Percentiles rank a stretch among this genome's conserved stretches.
These are phyloP conservation scores for Cervus canadensis DNA, from an alignment of 2,113 vertebrate species.

Conservation along the genomic window DNA sequence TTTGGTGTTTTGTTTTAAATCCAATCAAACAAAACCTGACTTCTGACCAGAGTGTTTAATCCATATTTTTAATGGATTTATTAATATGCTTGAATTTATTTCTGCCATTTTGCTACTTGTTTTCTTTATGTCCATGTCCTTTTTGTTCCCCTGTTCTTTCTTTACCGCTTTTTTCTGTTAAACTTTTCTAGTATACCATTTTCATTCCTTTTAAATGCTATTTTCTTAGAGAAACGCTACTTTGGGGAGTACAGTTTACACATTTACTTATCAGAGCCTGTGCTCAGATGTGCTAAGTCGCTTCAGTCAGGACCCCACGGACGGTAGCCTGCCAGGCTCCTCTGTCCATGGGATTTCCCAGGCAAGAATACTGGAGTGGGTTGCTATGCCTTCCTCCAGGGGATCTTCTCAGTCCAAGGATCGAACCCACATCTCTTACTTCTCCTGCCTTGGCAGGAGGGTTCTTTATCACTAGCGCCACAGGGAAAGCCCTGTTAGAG, in stretches of 20 bases:
- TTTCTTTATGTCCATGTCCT: neutral
- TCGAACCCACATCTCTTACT: too few species aligned
- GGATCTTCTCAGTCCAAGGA: too few species aligned
- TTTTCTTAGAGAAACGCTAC: neutral
- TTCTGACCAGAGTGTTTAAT: neutral
- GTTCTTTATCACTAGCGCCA: too few species aligned
- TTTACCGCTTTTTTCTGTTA: neutral
- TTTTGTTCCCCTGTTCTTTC: neutral
- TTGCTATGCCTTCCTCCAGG: too few species aligned
- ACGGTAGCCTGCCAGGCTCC: accelerated
- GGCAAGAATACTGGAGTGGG: too few species aligned
- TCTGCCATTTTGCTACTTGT: neutral
- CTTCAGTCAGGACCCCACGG: accelerated
- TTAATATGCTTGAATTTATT: accelerated
- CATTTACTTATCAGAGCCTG: neutral
- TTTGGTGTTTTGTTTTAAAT: neutral
- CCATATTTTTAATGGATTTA: neutral
- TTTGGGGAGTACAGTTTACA: accelerated
- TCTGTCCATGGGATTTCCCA: too few species aligned
- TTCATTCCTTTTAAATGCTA: neutral
- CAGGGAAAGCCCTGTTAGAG: too few species aligned
- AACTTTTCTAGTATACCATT: neutral
- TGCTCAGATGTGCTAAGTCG: accelerated
- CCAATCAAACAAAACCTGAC: neutral
- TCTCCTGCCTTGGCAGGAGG: too few species aligned